Base-by-base conservation (phyloP, 2,113 vertebrate species). In the Miniopterus natalensis region DNA sequence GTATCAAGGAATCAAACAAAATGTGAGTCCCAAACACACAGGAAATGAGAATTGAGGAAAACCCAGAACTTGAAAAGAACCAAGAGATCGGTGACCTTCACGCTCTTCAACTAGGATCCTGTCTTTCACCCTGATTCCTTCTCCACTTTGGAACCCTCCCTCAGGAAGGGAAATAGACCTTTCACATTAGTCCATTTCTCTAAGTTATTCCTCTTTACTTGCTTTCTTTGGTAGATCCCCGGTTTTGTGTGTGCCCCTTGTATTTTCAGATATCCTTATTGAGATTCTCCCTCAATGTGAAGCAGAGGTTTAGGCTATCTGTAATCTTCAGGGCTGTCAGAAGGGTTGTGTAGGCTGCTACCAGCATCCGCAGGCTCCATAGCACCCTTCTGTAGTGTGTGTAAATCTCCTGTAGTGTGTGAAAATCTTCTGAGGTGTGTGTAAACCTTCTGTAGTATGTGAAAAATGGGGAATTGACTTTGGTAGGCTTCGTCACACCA, bases 71-170 rank as follows among this genome's bases (percentile, higher is more conserved):
- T 84, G 42, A 65, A 80, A 63, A 88, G 47, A 31, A 59, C 1
- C 40, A 85, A 49, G 27, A 36, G 31, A 40, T 27, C 45, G 45
- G 18, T 65, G 15, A 73, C 42, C 12, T 95, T 65, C 15, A 18
- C 0, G 0, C 20, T 61, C n/a, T 36, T 8, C n/a, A 80, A 0
- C 1, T 1, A 14, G 23, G 4, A 9, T 42, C 36, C 36, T 78
- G 49, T 23, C 20, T 68, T 65, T 53, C 25, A 42, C 25, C 11
- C 12, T 79, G 40, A 9, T 51, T 8, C 36, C 49, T 84, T 78
- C 15, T 2, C 3, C 15, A 36, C 8, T 4, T 15, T 21, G 3
- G 8, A 25, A 31, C 57, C 6, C 4, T 71, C n/a, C 20, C 8
- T 40, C 23, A 2, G 42, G 73, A 81, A 74, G 31, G 11, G 53